Evolutionary conservation across 2,113 vertebrate species (phyloP), one percentile per base, ranked within the genome.

Genomic region (Mugil cephalus): DNA sequence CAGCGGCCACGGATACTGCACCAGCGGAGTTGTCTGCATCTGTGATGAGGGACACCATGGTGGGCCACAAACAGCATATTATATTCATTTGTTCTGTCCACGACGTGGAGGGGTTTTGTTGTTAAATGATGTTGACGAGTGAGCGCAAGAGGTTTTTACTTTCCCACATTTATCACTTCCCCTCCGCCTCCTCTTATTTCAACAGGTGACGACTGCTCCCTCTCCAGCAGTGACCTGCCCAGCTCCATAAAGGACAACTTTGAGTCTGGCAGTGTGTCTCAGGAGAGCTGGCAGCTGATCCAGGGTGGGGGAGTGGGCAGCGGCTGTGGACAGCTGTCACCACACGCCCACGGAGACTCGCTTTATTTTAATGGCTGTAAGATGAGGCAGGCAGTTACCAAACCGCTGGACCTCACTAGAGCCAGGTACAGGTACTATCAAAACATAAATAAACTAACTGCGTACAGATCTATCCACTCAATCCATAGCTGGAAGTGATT

Each of bases 211-310:
- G 97, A 99, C 84, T 99, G 98, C 92, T 98, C 97, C 71, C 83
- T 96, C 69, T 96, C 95, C 77, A 95, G 88, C 93, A 95, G 93
- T 10, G 97, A 99, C 73, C 94, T 99, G 79, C 95, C 97, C 73
- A 99, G 95, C 90, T 98, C 96, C 48, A 97, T 99, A 90, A 99
- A 99, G 93, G 98, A 99, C 84, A 99, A 99, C 88, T 99, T 99
- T 89, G 98, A 99, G 90, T 98, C 97, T 0, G 94, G 95, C 67
- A 92, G 92, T 43, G 95, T 97, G 70, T 98, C 97, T 14, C 95
- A 95, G 88, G 95, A 96, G 89, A 98, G 96, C 91, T 99, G 98
- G 98, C 96, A 97, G 89, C 92, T 95, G 48, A 97, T 99, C 87
- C 96, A 98, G 77, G 98, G 98, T 0, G 98, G 98, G 2, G 94